These are phyloP conservation scores for Clanis bilineata DNA, from an alignment of 2,888 invertebrate genomes.

Conservation along the genomic window DNA sequence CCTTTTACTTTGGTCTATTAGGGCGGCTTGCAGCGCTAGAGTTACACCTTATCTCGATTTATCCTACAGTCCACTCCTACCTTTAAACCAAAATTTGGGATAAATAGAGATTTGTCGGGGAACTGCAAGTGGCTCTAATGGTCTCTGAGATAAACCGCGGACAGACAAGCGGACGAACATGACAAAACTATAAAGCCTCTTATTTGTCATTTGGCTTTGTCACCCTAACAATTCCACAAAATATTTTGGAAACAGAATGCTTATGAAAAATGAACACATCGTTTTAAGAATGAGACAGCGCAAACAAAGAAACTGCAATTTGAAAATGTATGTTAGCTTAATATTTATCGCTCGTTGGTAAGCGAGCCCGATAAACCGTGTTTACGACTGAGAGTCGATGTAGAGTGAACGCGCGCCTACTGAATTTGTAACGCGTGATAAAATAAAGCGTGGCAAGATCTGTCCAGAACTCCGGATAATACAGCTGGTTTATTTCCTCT, in stretches of 20 bases:
- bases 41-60: too few relatives aligned
- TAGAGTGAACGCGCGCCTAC: constrained; percentile 45
- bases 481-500: not conserved
- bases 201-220: too few relatives aligned
- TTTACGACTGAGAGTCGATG: constrained; percentile 64
- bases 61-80: too few relatives aligned
- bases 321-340: constrained; percentile 20
- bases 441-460: constrained; percentile 24
- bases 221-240: not conserved
- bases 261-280: not conserved
- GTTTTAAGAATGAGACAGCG: not conserved
- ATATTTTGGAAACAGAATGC: not conserved
- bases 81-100: too few relatives aligned
- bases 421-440: constrained; percentile 54
- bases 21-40: too few relatives aligned
- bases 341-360: constrained; percentile 66
- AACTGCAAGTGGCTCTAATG: too few relatives aligned
- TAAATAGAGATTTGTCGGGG: too few relatives aligned
- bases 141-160: too few relatives aligned
- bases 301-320: constrained; percentile 2
- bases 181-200: too few relatives aligned
- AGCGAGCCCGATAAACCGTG: constrained; percentile 65
- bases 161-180: too few relatives aligned
- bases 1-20: too few relatives aligned
- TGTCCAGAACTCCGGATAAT: not conserved